phyloP scores from a whole-genome alignment of 2,888 invertebrate genomes.

The Acrobasis repandana region DNA sequence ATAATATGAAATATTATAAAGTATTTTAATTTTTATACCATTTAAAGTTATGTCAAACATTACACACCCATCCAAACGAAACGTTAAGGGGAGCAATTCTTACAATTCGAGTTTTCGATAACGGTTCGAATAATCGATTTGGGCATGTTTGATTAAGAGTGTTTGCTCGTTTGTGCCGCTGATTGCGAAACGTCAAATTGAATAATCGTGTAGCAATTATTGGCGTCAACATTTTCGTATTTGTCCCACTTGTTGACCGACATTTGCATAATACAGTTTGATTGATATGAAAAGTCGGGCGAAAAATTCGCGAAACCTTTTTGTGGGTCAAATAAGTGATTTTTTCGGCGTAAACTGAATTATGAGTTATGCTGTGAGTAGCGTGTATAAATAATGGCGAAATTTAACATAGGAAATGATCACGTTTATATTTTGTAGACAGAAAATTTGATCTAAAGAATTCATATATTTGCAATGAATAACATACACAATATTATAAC shows the following conservation, averaged over 20 bases:
- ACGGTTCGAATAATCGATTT: slow-evolving; percentile 72
- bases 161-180: slow-evolving; percentile 77
- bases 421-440: no score
- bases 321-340: no score
- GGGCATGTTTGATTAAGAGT: slow-evolving; percentile 67
- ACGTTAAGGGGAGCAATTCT: slow-evolving; percentile 30
- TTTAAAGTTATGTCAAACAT: no score
- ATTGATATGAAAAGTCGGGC: slow-evolving; percentile 2
- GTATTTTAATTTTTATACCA: no score
- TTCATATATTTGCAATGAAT: no score
- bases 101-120: slow-evolving; percentile 41
- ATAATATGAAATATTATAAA: no score
- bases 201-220: slow-evolving; percentile 75
- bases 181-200: slow-evolving; percentile 79
- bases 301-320: not conserved
- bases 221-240: slow-evolving; percentile 60
- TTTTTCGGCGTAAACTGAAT: not conserved
- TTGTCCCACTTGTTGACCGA: slow-evolving; percentile 57
- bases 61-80: slow-evolving; percentile 30
- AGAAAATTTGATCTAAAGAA: no score
- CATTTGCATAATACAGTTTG: slow-evolving; percentile 46
- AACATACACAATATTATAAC: no score
- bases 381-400: no score
- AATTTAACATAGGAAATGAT: no score
- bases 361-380: not conserved